Evolutionary conservation across 2,113 vertebrate genomes (phyloP).

Genomic region (Suncus etruscus): DNA sequence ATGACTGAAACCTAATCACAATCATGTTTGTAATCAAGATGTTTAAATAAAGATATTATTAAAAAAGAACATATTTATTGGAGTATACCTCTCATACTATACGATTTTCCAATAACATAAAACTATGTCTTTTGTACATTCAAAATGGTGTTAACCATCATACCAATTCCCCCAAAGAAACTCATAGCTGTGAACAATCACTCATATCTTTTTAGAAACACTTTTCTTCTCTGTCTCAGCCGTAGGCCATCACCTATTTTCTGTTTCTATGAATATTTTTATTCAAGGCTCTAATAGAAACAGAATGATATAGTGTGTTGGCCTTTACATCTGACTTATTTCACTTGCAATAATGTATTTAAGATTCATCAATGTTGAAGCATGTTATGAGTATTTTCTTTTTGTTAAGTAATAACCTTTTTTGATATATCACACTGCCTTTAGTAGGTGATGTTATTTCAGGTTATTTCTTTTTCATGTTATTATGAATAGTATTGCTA

Average conservation of each 20-base stretch:
- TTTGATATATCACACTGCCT: not conserved
- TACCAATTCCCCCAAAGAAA: not conserved
- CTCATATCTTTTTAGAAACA: not conserved
- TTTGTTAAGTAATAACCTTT: not conserved
- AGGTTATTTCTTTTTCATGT: not conserved
- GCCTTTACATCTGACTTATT: not conserved
- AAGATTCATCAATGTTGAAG: not conserved
- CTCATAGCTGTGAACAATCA: not conserved
- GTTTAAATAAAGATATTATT: no score
- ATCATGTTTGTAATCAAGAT: no score
- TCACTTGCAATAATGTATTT: not conserved
- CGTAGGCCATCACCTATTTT: not conserved
- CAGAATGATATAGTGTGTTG: not conserved
- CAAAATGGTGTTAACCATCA: not conserved
- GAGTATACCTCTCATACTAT: not conserved
- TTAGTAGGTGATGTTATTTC: not conserved
- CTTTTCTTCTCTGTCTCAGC: not conserved
- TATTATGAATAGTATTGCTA: not conserved
- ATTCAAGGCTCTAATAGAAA: not conserved
- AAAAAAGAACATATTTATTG: not conserved
- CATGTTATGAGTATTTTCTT: not conserved
- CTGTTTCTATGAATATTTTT: not conserved
- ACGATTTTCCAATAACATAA: not conserved
- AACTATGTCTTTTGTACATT: not conserved
- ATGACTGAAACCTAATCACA: no score